Conservation (phyloP, 2,888 invertebrate genomes). For the Hartigia nigra region DNA sequence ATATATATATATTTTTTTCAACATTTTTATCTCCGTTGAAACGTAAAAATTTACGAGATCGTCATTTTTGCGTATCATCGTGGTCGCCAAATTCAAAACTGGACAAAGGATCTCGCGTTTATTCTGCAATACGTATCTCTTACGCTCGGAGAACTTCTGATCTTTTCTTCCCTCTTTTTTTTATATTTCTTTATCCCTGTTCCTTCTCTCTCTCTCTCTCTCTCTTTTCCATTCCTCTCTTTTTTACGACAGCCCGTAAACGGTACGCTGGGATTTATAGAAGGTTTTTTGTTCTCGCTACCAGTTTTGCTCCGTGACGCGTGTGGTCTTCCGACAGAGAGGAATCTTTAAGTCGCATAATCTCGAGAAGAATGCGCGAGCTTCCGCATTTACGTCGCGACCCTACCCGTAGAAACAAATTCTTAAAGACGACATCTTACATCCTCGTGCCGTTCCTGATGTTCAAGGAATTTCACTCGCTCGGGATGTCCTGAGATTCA, state of each 20-base stretch:
- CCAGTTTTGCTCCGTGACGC: slow-evolving; percentile 3
- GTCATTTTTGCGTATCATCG: neutral
- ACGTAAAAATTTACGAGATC: neutral
- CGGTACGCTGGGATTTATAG: slow-evolving; percentile 1
- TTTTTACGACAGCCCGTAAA: slow-evolving; percentile 4
- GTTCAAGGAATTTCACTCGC: neutral
- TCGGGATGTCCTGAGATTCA: neutral
- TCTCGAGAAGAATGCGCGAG: slow-evolving; percentile 5
- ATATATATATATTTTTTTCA: no score
- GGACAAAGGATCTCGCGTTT: neutral
- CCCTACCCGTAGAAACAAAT: neutral
- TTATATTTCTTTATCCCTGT: slow-evolving; percentile 15
- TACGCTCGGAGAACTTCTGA: neutral
- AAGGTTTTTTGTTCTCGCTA: neutral
- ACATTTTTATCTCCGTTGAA: neutral
- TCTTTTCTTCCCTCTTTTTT: slow-evolving; percentile 15
- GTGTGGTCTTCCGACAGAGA: slow-evolving; percentile 3
- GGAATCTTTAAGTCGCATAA: neutral
- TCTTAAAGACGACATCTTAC: neutral
- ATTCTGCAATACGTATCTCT: neutral
- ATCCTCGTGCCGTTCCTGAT: neutral
- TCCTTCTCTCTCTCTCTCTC: slow-evolving; percentile 18
- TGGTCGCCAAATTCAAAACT: neutral
- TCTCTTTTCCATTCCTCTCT: slow-evolving; percentile 11
- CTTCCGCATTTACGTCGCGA: neutral